Percentiles rank a stretch among this genome's conserved stretches.
phyloP scores from a whole-genome alignment of 2,113 vertebrate species.

The Mastomys coucha region DNA sequence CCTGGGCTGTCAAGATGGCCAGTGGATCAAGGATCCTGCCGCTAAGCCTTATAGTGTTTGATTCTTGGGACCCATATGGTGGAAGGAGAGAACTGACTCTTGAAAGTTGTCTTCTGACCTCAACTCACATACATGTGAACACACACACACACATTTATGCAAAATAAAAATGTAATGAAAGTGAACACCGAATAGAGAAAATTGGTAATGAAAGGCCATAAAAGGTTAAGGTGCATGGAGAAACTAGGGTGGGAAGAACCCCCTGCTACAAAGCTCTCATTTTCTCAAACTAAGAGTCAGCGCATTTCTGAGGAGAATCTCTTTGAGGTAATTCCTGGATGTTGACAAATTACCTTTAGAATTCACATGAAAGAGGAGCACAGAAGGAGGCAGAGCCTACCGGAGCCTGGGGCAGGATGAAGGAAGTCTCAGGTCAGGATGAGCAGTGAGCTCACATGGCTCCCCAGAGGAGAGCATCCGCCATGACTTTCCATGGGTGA shows the following conservation, averaged over 20 bases:
- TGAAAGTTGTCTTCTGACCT: neutral
- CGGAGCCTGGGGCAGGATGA: neutral
- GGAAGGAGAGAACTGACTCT: neutral
- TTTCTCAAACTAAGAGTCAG: neutral
- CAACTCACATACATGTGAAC: neutral
- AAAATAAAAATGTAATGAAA: neutral
- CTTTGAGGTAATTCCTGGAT: neutral
- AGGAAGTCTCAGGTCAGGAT: neutral
- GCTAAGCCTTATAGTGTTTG: neutral
- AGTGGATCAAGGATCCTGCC: neutral
- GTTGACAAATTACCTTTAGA: neutral
- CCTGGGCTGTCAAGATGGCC: neutral
- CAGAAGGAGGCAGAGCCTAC: neutral
- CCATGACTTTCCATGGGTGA: rapidly evolving
- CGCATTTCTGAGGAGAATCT: neutral
- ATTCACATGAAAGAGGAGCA: neutral
- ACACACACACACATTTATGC: neutral
- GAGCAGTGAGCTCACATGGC: too few species aligned
- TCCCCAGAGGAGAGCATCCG: neutral
- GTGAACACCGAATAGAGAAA: neutral
- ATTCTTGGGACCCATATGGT: neutral
- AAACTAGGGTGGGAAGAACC: neutral
- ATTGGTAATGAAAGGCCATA: neutral
- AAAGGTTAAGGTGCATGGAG: neutral
- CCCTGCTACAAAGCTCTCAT: neutral